Conservation (phyloP, 1,140 invertebrate genomes). For the Chlorops oryzae region DNA sequence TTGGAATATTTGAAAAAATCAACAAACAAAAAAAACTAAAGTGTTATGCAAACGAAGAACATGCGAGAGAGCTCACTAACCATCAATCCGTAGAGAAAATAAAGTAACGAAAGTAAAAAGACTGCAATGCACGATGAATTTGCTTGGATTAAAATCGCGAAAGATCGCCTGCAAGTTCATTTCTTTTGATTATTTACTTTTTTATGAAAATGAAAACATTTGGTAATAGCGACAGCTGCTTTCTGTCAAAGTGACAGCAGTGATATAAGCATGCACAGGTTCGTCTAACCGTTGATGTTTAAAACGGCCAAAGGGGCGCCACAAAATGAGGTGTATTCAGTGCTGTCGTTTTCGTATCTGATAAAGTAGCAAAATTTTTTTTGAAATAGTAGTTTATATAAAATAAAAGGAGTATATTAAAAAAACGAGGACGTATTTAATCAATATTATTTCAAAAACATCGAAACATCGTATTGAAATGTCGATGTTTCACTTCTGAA, state of each 20-base stretch:
- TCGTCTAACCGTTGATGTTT: too few species aligned
- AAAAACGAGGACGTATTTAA: too few species aligned
- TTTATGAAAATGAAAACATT: background rate
- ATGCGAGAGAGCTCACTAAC: too few species aligned
- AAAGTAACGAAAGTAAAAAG: conserved; percentile 85
- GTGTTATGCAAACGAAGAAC: conserved; percentile 51
- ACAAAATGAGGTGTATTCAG: too few species aligned
- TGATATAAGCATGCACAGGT: background rate
- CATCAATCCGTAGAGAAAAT: conserved; percentile 83
- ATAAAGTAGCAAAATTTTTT: too few species aligned
- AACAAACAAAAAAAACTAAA: background rate
- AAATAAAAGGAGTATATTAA: too few species aligned
- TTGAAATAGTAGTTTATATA: too few species aligned
- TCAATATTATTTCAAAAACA: too few species aligned
- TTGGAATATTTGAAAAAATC: background rate
- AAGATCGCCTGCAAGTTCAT: conserved; percentile 88
- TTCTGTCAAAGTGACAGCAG: background rate
- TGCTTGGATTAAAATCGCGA: conserved; percentile 92
- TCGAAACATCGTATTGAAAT: too few species aligned
- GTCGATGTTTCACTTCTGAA: too few species aligned
- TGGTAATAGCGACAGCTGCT: background rate
- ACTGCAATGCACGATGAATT: conserved; percentile 92
- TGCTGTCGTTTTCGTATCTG: too few species aligned
- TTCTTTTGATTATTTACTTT: conserved; percentile 8
- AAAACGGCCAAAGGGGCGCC: too few species aligned